Percentiles rank a stretch among this genome's conserved stretches.
phyloP scores from a whole-genome alignment of 2,797 vertebrate species.

The Urophycis tenuis region DNA sequence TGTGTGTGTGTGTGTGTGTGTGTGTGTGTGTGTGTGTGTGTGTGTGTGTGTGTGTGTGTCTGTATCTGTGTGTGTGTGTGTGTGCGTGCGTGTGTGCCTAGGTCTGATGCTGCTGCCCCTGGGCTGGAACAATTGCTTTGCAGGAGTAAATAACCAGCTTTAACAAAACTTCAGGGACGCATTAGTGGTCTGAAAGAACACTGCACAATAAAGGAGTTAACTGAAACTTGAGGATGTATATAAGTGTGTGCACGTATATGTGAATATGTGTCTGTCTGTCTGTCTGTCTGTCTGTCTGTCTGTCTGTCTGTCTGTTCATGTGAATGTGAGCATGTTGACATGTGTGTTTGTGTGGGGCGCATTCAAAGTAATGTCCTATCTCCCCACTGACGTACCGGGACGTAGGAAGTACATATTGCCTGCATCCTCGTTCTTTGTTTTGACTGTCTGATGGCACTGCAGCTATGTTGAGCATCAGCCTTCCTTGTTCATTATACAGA shows the following conservation, averaged over 20 bases:
- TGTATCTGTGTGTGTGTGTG: slow-evolving; percentile 24
- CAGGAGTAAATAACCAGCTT: slow-evolving; percentile 77
- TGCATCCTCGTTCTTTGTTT: slow-evolving; percentile 68
- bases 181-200: slow-evolving; percentile 66
- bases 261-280: not conserved
- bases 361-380: slow-evolving; percentile 62
- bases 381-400: slow-evolving; percentile 57
- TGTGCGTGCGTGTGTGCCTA: slow-evolving; percentile 20
- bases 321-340: not conserved
- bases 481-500: slow-evolving; percentile 65
- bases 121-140: slow-evolving; percentile 64
- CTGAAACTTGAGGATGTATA: not conserved
- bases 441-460: slow-evolving; percentile 66
- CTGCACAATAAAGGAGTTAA: slow-evolving; percentile 39
- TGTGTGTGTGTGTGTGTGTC: slow-evolving; percentile 38
- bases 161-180: slow-evolving; percentile 80
- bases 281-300: not conserved
- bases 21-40: slow-evolving; percentile 24
- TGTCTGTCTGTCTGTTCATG: not conserved
- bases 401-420: slow-evolving; percentile 63
- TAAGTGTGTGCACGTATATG: no score
- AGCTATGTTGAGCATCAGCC: slow-evolving; percentile 64
- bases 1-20: slow-evolving; percentile 57
- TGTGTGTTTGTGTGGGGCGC: slow-evolving; percentile 1
- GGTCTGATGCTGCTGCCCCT: slow-evolving; percentile 43